Evolutionary conservation across 2,888 invertebrate genomes (phyloP).

Genomic region (Drosophila subquinaria): DNA sequence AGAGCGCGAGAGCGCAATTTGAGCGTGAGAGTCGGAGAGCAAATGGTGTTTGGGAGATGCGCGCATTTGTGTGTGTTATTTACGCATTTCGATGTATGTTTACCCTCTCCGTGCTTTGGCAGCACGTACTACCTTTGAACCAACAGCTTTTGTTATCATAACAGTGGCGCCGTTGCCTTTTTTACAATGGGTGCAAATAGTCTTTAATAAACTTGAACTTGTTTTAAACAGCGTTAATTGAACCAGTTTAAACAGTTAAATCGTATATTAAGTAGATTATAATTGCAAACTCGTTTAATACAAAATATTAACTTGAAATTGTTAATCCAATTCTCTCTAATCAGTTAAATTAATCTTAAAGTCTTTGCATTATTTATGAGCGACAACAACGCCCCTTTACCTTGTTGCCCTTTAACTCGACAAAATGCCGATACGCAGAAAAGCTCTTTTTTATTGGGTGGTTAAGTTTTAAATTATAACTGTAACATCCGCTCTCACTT

Average conservation of each 20-base stretch:
- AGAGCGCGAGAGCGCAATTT: conserved; percentile 37
- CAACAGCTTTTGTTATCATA: conserved; percentile 47
- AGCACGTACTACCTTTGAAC: conserved; percentile 58
- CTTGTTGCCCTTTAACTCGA: conserved; percentile 32
- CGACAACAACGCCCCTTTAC: neutral
- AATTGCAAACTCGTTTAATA: conserved; percentile 1
- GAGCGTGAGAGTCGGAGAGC: conserved; percentile 34
- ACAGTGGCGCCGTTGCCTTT: conserved; percentile 59
- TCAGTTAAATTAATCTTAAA: neutral
- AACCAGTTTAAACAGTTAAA: conserved; percentile 1
- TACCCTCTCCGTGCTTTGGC: conserved; percentile 32
- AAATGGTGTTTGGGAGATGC: conserved; percentile 30
- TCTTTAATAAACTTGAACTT: neutral
- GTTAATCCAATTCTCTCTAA: neutral
- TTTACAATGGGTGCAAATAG: conserved; percentile 20
- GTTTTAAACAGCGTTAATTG: neutral
- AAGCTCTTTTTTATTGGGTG: conserved; percentile 48
- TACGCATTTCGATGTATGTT: conserved; percentile 72
- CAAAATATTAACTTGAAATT: neutral
- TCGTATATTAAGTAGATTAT: neutral
- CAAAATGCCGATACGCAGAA: conserved; percentile 34
- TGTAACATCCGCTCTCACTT: conserved; percentile 36
- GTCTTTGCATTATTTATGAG: neutral
- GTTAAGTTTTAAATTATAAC: conserved; percentile 41
- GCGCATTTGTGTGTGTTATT: conserved; percentile 44